phyloP scores from a whole-genome alignment of 64 coral and sea anemone species.

The Orbicella faveolata region DNA sequence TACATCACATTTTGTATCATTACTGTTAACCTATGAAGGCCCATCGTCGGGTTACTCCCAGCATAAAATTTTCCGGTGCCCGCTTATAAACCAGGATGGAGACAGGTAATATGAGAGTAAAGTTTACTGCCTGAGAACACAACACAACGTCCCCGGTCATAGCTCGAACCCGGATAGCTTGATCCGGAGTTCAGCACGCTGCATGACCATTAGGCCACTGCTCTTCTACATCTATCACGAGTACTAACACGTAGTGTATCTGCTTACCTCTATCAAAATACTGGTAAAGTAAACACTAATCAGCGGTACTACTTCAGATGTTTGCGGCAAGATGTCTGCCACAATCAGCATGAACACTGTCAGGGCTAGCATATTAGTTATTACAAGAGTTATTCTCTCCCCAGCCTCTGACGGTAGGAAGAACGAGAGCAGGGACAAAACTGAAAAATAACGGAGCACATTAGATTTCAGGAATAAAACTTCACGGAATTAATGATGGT shows the following conservation, averaged over 20 bases:
- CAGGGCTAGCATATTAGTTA: slow-evolving; percentile 88
- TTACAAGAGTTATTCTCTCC: slow-evolving; percentile 89
- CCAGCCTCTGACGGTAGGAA: slow-evolving; percentile 88
- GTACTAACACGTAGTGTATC: no score
- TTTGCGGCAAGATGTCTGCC: slow-evolving; percentile 90
- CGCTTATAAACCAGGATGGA: no score
- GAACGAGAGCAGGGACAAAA: slow-evolving; percentile 84
- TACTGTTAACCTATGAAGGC: no score
- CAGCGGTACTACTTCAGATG: slow-evolving; percentile 88
- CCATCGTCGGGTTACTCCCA: no score
- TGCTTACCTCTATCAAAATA: slow-evolving; percentile 68
- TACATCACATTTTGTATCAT: no score
- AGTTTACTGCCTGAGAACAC: no score
- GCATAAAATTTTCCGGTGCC: no score
- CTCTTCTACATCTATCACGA: no score
- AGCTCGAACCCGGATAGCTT: neutral
- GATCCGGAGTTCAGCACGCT: neutral
- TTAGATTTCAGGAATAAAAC: neutral
- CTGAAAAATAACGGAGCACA: slow-evolving; percentile 30
- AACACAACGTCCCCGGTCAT: no score
- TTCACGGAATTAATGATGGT: neutral
- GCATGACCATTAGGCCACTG: no score
- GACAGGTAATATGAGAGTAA: no score
- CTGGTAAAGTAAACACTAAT: slow-evolving; percentile 87
- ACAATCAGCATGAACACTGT: slow-evolving; percentile 93